Base-by-base conservation (phyloP, 2,888 invertebrate species). In the Syrphus vitripennis region DNA sequence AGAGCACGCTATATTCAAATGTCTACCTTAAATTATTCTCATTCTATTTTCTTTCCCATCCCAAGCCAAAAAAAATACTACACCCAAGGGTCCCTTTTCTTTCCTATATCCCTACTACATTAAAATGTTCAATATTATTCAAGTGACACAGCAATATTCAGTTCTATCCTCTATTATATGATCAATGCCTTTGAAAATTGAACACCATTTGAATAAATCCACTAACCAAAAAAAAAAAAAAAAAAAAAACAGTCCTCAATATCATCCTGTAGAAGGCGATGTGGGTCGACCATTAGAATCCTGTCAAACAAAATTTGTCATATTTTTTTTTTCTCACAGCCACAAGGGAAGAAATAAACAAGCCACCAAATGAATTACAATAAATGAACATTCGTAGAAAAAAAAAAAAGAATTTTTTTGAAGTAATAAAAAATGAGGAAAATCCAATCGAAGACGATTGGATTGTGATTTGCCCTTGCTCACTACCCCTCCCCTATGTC, bases 401-500 rank as follows among this genome's bases (percentile, higher is more conserved):
- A n/a, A n/a, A n/a, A n/a, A n/a, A n/a, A n/a, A 12, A 3, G 7
- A 10, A 10, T 34, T 34, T 34, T 67, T 34, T 42, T n/a, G 16
- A 12, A 65, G 29, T 14, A 57, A 45, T 65, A 65, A 48, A 53
- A n/a, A 75, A 72, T 45, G 70, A 76, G 42, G 4, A 67, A 72
- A 76, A 59, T 24, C 53, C 67, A 50, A 77, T 82, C 72, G 55
- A 74, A 81, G 74, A 70, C 82, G 70, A 82, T 86, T 86, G 70
- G 63, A 82, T 70, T 45, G 21, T 70, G 69, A 77, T 74, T 86
- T 82, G 57, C 26, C 10, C 10, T 16, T 19, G 3, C 3, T 10
- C 9, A 4, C 19, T 0, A 12, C 42, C 57, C n/a, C 19, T 10
- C 19, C 12, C 40, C 16, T 26, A 14, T 14, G 12, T 34, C 26